Conservation (phyloP, 2,113 vertebrate species). For the Triplophysa tibetana region DNA sequence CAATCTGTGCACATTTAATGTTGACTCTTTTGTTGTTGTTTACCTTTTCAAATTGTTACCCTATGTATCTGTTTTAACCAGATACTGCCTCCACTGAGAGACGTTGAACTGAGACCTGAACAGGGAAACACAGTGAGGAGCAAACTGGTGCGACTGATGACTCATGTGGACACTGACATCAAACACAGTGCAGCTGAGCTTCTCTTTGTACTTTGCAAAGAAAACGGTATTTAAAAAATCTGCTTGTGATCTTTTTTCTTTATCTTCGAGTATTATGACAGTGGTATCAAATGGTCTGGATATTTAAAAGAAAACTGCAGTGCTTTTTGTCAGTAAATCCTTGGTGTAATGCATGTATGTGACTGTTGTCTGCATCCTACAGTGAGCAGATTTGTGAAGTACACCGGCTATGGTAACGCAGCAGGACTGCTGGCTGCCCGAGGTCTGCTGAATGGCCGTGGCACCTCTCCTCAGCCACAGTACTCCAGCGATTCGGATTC, state of each 20-base stretch:
- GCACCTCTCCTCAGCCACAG: slow-evolving; percentile 37
- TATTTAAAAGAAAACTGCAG: background rate
- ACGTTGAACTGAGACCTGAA: slow-evolving; percentile 70
- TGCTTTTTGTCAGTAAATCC: background rate
- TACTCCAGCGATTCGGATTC: slow-evolving; percentile 81
- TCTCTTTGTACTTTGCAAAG: slow-evolving; percentile 83
- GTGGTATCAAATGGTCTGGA: background rate
- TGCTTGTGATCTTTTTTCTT: background rate
- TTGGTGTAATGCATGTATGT: background rate
- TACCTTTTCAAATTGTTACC: background rate
- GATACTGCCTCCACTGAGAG: slow-evolving; percentile 75
- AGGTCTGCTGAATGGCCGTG: slow-evolving; percentile 67
- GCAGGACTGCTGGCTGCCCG: slow-evolving; percentile 77
- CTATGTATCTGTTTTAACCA: slow-evolving; percentile 35
- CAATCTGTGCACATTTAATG: background rate
- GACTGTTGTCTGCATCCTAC: slow-evolving; percentile 10
- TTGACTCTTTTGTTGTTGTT: background rate
- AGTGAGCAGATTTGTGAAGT: slow-evolving; percentile 81
- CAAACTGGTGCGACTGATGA: slow-evolving; percentile 79
- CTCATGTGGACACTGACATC: slow-evolving; percentile 78
- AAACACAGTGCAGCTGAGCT: slow-evolving; percentile 81
- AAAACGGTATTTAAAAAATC: slow-evolving; percentile 69
- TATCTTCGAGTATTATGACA: background rate
- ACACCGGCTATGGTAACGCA: slow-evolving; percentile 81
- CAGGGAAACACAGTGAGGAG: slow-evolving; percentile 72